A percentile compares a stretch with the other conserved stretches of the same genome.
These are phyloP conservation scores for Platycheirus rosarum DNA, from an alignment of 2,888 invertebrate genomes.

Conservation along the genomic window DNA sequence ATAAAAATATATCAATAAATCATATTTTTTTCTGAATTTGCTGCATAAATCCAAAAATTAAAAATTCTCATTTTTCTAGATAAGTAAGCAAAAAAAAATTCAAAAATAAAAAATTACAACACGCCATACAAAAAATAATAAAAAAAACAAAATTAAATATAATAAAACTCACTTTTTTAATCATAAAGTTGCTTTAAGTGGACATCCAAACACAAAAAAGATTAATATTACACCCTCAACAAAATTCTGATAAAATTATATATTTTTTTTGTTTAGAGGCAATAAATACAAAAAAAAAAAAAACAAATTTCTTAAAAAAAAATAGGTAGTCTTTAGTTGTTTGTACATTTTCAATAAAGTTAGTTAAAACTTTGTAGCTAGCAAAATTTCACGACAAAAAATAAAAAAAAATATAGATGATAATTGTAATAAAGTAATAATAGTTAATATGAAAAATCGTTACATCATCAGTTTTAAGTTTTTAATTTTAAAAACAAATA, in stretches of 20 bases:
- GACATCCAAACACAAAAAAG: slow-evolving; percentile 5
- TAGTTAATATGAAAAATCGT: slow-evolving; percentile 36
- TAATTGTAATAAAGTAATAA: slow-evolving; percentile 11
- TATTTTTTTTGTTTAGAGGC: slow-evolving; percentile 34
- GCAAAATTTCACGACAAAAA: slow-evolving; percentile 46
- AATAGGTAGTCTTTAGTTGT: slow-evolving; percentile 19
- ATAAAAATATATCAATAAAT: slow-evolving; percentile 7
- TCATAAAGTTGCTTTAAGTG: slow-evolving; percentile 19
- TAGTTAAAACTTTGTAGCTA: slow-evolving; percentile 56
- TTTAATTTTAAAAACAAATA: slow-evolving; percentile 48
- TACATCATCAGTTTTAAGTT: slow-evolving; percentile 45
- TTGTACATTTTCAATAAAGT: slow-evolving; percentile 52
- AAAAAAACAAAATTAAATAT: slow-evolving; percentile 1
- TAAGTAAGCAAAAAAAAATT: slow-evolving; percentile 49
- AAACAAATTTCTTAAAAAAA: slow-evolving; percentile 33
- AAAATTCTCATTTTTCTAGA: slow-evolving; percentile 47
- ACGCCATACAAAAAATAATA: slow-evolving; percentile 18
- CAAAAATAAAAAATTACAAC: too few species aligned
- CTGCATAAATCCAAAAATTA: slow-evolving; percentile 39
- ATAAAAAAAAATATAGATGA: slow-evolving; percentile 6
- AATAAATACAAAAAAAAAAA: slow-evolving; percentile 27
- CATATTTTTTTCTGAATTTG: slow-evolving; percentile 7
- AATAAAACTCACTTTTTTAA: slow-evolving; percentile 1
- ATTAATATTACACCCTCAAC: not conserved
- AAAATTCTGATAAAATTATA: not conserved